phyloP scores from a whole-genome alignment of 2,888 invertebrate genomes.

The Pammene fasciana region DNA sequence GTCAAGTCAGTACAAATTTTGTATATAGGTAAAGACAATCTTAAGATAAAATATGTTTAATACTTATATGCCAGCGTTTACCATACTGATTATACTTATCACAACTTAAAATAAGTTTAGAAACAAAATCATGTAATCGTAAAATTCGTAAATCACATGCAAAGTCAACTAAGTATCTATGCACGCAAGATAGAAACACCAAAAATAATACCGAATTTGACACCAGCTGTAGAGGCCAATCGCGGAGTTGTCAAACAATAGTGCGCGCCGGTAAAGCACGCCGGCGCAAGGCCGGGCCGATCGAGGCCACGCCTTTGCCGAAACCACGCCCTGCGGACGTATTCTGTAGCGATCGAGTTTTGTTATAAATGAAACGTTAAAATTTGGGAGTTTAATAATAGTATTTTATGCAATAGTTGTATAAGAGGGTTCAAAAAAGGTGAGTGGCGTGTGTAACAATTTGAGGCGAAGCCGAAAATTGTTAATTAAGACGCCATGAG shows the following conservation, averaged over 20 bases:
- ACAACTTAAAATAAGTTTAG: too few species aligned
- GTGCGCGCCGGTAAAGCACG: slow-evolving; percentile 72
- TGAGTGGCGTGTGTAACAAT: too few species aligned
- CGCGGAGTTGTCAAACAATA: slow-evolving; percentile 58
- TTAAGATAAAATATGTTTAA: too few species aligned
- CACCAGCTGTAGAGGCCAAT: slow-evolving; percentile 23
- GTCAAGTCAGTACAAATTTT: too few species aligned
- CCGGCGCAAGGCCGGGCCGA: slow-evolving; percentile 62
- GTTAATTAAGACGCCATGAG: too few species aligned
- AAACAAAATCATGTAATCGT: not conserved
- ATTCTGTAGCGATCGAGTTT: slow-evolving; percentile 38
- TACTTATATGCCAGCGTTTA: too few species aligned
- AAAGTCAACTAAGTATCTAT: not conserved
- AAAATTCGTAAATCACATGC: not conserved
- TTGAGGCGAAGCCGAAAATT: too few species aligned
- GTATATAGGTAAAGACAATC: too few species aligned
- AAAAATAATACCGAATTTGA: slow-evolving; percentile 30
- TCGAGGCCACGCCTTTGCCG: slow-evolving; percentile 63
- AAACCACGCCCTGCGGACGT: slow-evolving; percentile 59
- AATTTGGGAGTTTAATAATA: too few species aligned
- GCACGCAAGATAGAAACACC: slow-evolving; percentile 1
- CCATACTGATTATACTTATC: not conserved
- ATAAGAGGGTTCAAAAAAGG: too few species aligned
- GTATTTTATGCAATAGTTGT: too few species aligned
- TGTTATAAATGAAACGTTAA: not conserved